A percentile compares a stretch with the other conserved stretches of the same genome.
phyloP scores from a whole-genome alignment of 2,888 invertebrate genomes.

The Sussaba pulchella region DNA sequence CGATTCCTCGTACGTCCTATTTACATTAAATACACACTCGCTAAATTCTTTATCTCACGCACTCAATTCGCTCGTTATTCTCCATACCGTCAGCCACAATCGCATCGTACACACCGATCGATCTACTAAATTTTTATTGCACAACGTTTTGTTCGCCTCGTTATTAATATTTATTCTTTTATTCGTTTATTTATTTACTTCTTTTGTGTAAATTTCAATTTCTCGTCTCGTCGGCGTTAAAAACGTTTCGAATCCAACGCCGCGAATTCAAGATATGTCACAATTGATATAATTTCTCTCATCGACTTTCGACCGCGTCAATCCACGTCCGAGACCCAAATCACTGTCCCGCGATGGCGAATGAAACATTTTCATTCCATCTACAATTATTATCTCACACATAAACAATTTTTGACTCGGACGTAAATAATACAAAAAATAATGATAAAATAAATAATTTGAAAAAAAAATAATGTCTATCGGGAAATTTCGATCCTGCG shows the following conservation, averaged over 20 bases:
- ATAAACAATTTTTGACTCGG: conserved; percentile 15
- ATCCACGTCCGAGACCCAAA: neutral
- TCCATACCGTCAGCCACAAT: conserved; percentile 21
- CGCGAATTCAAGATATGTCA: conserved; percentile 76
- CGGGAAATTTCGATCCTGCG: conserved; percentile 41
- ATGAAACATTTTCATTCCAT: neutral
- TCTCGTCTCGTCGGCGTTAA: conserved; percentile 1
- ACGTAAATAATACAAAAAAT: too few species aligned
- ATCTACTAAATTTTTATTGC: conserved; percentile 59
- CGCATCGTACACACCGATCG: conserved; percentile 35
- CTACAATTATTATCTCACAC: conserved; percentile 37
- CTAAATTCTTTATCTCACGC: conserved; percentile 53
- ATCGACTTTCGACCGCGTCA: conserved; percentile 1
- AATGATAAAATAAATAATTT: neutral
- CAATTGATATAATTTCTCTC: conserved; percentile 77
- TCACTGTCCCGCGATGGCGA: too few species aligned
- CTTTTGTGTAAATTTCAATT: conserved; percentile 15
- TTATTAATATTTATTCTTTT: conserved; percentile 18
- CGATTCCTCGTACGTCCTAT: conserved; percentile 72
- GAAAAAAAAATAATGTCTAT: conserved; percentile 14
- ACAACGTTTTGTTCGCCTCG: conserved; percentile 47
- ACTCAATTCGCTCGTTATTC: conserved; percentile 28
- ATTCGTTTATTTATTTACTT: neutral
- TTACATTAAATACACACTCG: conserved; percentile 81
- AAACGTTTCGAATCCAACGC: neutral